Conservation (phyloP, 2,113 vertebrate genomes). For the Tonatia bakeri region DNA sequence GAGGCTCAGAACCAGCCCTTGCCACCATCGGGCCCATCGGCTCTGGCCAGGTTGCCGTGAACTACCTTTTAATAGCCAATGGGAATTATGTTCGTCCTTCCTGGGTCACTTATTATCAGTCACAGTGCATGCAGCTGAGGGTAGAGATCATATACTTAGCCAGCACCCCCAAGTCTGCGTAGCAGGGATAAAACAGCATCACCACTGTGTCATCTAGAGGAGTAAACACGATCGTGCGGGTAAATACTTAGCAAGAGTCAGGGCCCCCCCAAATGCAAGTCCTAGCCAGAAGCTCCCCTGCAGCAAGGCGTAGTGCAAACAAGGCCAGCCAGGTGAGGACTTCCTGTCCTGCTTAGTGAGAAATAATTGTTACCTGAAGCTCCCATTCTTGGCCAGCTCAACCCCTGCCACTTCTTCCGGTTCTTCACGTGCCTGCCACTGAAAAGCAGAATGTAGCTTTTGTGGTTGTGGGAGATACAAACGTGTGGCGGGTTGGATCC, state of each 20-base stretch:
- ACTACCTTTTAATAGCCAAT: neutral
- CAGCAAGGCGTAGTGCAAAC: neutral
- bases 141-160: neutral
- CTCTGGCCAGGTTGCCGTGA: no score
- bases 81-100: neutral
- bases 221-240: neutral
- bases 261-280: neutral
- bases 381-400: neutral
- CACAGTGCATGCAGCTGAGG: neutral
- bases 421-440: neutral
- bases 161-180: neutral
- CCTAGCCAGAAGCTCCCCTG: neutral
- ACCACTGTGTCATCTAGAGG: neutral
- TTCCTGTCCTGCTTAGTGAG: neutral
- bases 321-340: neutral
- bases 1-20: neutral
- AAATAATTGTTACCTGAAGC: constrained; percentile 37
- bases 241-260: neutral
- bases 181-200: neutral
- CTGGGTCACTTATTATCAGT: neutral
- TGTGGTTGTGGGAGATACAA: neutral
- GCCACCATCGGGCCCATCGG: accelerated
- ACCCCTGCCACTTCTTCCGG: neutral
- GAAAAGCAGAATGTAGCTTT: neutral
- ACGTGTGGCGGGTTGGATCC: neutral